phyloP scores from a whole-genome alignment of 2,113 vertebrate genomes.

The Arizona elegans region DNA sequence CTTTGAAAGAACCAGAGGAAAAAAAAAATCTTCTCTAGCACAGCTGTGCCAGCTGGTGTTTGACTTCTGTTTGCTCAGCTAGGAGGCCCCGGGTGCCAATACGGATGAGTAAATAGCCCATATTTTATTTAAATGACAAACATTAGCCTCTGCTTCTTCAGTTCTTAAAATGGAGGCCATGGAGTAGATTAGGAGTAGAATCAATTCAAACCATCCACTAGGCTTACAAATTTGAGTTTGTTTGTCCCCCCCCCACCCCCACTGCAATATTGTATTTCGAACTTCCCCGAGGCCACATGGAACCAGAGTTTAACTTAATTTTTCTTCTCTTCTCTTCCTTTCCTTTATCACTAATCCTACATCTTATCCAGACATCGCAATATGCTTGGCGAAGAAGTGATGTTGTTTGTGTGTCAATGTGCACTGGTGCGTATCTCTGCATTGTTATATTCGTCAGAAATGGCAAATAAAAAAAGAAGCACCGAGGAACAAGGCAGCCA shows the following conservation, averaged over 20 bases:
- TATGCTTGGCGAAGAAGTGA: not conserved
- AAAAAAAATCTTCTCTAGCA: not conserved
- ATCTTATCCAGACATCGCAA: not conserved
- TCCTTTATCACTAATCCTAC: not conserved
- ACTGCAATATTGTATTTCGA: not conserved
- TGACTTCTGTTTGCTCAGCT: constrained; percentile 9
- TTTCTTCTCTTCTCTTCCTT: not conserved
- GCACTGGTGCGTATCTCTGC: not conserved
- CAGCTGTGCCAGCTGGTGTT: not conserved
- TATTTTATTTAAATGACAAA: constrained; percentile 32
- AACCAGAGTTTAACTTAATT: not conserved
- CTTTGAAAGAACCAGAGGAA: not conserved
- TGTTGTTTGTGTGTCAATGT: not conserved
- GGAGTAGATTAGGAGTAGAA: not conserved
- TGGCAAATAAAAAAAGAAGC: not conserved
- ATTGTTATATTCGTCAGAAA: not conserved
- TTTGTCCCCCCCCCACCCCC: too few species aligned
- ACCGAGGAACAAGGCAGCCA: not conserved
- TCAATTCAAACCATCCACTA: not conserved
- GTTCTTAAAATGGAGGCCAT: fast-evolving
- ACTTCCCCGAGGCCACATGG: not conserved
- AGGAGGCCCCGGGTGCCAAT: not conserved
- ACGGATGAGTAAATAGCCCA: constrained; percentile 29
- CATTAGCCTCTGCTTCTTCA: constrained; percentile 2
- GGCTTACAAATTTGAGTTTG: not conserved